Evolutionary conservation across 1,140 invertebrate genomes (phyloP), one percentile per base, ranked within the genome.

Genomic region (Chironomus striatipennis): DNA sequence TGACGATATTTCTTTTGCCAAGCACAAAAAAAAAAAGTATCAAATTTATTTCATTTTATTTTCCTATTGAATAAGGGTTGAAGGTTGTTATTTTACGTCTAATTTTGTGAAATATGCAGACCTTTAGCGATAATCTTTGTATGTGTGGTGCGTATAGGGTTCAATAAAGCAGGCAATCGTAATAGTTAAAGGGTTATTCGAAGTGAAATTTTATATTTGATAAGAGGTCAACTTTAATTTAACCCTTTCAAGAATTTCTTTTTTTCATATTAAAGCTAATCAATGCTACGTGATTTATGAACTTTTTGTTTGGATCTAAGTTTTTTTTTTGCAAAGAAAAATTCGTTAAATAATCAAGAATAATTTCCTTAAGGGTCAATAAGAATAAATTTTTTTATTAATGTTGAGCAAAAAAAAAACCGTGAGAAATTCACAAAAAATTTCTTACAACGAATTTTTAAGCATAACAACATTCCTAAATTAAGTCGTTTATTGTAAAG

Each of bases 181-280:
- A 34, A 34, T 34, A 5, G 24, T 34, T 34, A 20, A 70, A 70
- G 65, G 65, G 65, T 70, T 70, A 70, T 70, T 9, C 9, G 20
- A 12, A 57, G 8, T 70, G 65, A 70, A 21, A 21, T 57, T n/a
- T 4, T 57, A 57, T 9, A 17, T 20, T 18, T 70, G 17, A 70
- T 70, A 70, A 70, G 65, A 70, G 65, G 65, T 70, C 65, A 70
- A 70, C 20, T 70, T 21, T 57, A 70, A 70, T 70, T 21, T 57
- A 70, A 70, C 17, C 65, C 65, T 70, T 70, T 70, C 18, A n/a
- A 57, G 47, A n/a, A 20, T 70, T 70, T 17, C 18, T 20, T 17
- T 67, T 21, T 70, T 18, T 20, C 10, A 20, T 17, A 70, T 21
- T 70, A 20, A 70, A 70, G 47, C 15, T 18, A 70, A 70, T 70